phyloP scores from a whole-genome alignment of 2,113 vertebrate genomes.

The Alosa alosa region DNA sequence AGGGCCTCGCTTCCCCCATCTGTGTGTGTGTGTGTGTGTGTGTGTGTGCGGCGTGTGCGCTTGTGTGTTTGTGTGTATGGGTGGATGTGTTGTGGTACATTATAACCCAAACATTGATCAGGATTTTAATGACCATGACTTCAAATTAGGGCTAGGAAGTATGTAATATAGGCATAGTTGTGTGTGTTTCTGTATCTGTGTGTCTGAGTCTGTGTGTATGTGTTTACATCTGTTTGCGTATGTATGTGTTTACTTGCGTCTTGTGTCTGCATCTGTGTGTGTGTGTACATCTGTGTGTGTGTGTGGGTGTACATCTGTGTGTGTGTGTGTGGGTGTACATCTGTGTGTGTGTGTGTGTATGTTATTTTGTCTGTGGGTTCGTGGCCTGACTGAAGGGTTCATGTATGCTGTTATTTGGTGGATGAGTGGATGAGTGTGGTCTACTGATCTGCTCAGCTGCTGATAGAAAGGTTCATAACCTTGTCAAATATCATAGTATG shows the following conservation, averaged over 20 bases:
- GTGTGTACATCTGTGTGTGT: neutral
- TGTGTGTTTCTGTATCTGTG: neutral
- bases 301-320: neutral
- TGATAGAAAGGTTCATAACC: too few relatives aligned
- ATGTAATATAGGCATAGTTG: neutral
- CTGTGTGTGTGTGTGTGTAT: neutral
- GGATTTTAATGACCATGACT: neutral
- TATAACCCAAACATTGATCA: neutral
- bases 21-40: constrained; percentile 24
- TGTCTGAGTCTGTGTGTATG: neutral
- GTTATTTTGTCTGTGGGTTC: neutral
- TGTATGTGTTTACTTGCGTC: neutral
- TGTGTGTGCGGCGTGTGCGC: neutral
- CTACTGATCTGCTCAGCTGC: neutral
- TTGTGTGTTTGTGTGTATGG: constrained; percentile 23
- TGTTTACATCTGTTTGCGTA: neutral
- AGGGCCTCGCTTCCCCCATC: neutral
- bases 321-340: neutral
- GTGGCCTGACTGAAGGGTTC: neutral
- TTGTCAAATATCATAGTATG: too few relatives aligned
- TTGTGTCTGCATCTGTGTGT: neutral
- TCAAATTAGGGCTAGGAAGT: neutral
- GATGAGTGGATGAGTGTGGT: neutral
- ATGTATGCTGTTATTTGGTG: neutral
- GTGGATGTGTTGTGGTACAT: constrained; percentile 29